Conservation (phyloP, 2,888 invertebrate species). For the Ochropleura leucogaster region DNA sequence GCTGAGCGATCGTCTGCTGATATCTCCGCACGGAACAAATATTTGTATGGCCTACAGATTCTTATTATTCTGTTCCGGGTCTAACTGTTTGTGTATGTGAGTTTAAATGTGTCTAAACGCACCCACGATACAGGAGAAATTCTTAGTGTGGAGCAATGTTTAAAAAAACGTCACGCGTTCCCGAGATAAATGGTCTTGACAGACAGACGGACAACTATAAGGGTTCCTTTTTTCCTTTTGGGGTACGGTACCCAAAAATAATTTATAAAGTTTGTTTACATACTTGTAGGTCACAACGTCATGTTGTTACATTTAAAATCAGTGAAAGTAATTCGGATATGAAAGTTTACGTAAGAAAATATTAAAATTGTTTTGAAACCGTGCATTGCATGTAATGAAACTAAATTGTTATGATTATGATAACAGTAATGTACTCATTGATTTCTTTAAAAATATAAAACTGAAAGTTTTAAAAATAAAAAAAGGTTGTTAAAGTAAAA, state of each 20-base stretch:
- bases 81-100: no score
- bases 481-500: neutral
- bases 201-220: no score
- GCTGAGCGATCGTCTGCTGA: no score
- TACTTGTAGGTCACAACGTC: conserved; percentile 15
- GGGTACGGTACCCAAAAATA: neutral
- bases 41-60: no score
- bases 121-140: no score
- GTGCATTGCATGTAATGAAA: conserved; percentile 13
- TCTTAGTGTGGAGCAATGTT: no score
- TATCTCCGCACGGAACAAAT: no score
- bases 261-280: neutral
- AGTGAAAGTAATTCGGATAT: conserved; percentile 62
- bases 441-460: conserved; percentile 3
- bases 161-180: no score
- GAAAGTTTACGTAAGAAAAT: conserved; percentile 40
- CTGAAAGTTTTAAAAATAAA: neutral
- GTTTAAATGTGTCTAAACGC: no score
- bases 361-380: conserved; percentile 44
- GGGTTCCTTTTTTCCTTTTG: no score
- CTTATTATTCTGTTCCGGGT: no score
- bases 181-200: no score
- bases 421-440: conserved; percentile 2
- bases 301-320: conserved; percentile 41
- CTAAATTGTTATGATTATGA: conserved; percentile 7